Evolutionary conservation across 2,888 invertebrate genomes (phyloP).

Genomic region (Meteorus colon): DNA sequence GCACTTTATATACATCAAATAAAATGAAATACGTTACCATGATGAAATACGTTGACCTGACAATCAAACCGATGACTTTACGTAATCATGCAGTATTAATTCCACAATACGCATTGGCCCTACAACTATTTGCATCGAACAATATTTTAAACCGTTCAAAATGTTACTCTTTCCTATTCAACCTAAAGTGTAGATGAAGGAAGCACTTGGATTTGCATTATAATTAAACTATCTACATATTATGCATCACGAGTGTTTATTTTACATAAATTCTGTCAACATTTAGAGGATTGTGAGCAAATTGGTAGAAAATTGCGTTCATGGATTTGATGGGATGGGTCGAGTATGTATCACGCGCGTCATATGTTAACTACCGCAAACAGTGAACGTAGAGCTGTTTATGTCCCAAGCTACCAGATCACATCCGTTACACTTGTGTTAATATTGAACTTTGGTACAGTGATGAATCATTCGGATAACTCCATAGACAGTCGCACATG

Average conservation of each 20-base stretch:
- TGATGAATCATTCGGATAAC: slow-evolving; percentile 23
- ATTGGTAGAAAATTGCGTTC: slow-evolving; percentile 15
- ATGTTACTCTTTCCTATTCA: too few relatives aligned
- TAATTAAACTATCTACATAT: slow-evolving; percentile 21
- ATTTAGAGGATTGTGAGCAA: slow-evolving; percentile 35
- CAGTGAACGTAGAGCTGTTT: slow-evolving; percentile 37
- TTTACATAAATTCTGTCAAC: slow-evolving; percentile 37
- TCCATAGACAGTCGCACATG: not conserved
- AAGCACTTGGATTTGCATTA: too few relatives aligned
- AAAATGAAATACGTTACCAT: too few relatives aligned
- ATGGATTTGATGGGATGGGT: slow-evolving; percentile 15
- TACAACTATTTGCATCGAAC: too few relatives aligned
- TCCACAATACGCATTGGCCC: too few relatives aligned
- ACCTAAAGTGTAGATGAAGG: too few relatives aligned
- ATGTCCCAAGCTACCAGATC: slow-evolving; percentile 29
- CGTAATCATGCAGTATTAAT: too few relatives aligned
- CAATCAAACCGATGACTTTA: too few relatives aligned
- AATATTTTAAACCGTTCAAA: too few relatives aligned
- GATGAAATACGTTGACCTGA: too few relatives aligned
- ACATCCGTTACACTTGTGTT: slow-evolving; percentile 39
- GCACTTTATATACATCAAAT: too few relatives aligned
- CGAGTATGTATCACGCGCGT: slow-evolving; percentile 28
- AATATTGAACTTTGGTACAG: slow-evolving; percentile 37
- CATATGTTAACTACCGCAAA: slow-evolving; percentile 41
- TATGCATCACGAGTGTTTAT: slow-evolving; percentile 31